phyloP scores from a whole-genome alignment of 1,140 invertebrate species.

The Sycophaga agraensis region DNA sequence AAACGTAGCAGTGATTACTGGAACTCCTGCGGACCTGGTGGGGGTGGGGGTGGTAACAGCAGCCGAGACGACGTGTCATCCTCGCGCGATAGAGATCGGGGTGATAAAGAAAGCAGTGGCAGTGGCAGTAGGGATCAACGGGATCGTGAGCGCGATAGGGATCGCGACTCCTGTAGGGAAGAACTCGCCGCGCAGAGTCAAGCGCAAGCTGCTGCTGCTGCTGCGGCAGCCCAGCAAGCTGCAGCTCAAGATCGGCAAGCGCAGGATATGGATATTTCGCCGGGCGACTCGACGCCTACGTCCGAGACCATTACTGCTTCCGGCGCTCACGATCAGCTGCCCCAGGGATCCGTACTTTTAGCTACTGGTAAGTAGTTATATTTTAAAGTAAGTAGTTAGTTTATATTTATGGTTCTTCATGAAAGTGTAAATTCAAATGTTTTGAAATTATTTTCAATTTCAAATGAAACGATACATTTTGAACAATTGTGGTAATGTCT shows the following conservation, averaged over 20 bases:
- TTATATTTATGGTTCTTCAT: too few relatives aligned
- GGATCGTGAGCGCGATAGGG: conserved; percentile 47
- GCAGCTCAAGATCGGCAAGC: conserved; percentile 49
- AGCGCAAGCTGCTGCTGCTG: background rate
- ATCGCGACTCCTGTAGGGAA: conserved; percentile 48
- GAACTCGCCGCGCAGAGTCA: conserved; percentile 28
- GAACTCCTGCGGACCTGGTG: conserved; percentile 41
- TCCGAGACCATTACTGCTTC: conserved; percentile 61
- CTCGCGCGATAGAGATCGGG: conserved; percentile 35
- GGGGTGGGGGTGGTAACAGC: conserved; percentile 33
- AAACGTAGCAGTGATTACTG: conserved; percentile 40
- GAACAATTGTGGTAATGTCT: background rate
- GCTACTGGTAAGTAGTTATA: conserved; percentile 56
- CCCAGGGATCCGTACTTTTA: conserved; percentile 63
- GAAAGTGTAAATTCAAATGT: background rate
- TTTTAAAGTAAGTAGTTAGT: background rate
- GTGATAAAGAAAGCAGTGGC: conserved; percentile 42
- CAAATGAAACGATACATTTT: background rate
- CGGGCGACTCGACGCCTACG: conserved; percentile 79
- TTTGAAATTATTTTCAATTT: background rate
- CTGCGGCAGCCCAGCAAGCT: background rate
- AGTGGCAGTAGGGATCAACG: conserved; percentile 47
- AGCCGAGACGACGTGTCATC: conserved; percentile 10
- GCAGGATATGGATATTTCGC: conserved; percentile 85
- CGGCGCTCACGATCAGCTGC: conserved; percentile 51